Evolutionary conservation across 2,888 invertebrate species (phyloP), one percentile per base, ranked within the genome.

Genomic region (Pardosa pseudoannulata): DNA sequence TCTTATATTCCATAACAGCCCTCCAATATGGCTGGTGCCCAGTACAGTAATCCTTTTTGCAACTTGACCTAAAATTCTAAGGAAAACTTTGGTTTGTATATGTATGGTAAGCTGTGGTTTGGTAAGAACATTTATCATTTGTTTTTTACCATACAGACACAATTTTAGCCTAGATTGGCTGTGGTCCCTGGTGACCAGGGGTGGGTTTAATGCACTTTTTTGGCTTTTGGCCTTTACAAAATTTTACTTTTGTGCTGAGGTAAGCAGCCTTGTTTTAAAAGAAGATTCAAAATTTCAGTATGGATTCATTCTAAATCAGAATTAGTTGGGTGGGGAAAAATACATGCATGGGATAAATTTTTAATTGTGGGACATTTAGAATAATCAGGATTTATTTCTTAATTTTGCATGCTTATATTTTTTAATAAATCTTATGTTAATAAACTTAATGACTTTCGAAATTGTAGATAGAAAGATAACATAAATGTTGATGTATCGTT

Each of bases 1-100:
- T 91, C 90, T 91, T 91, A 90, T 91, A 91, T 90, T 91, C 90
- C 91, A 91, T 91, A 89, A 91, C 91, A 91, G 91, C 91, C 90
- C 91, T 79, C 79, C 87, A 76, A 62, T 76, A 80, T 79, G 80
- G 80, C 76, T 87, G 87, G 80, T 81, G 76, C 75, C 80, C 41
- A 76, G 80, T 39, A 65, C 80, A 62, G 76, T 87, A 86, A 74
- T 41, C 74, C 29, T 65, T 78, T 67, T 78, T 78, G 87, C 56
- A 50, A 72, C 72, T 80, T 87, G 87, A 46, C 80, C 46, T 87
- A 80, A 76, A 75, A 71, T 76, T 72, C 87, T 87, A 87, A 82
- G 87, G 87, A 87, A 82, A 72, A 32, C 72, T 87, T 87, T 79
- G 87, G 87, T 87, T 87, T 87, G 87, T 87, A 87, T 87, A 72